phyloP scores from a whole-genome alignment of 2,797 vertebrate species.

The Peromyscus eremicus region DNA sequence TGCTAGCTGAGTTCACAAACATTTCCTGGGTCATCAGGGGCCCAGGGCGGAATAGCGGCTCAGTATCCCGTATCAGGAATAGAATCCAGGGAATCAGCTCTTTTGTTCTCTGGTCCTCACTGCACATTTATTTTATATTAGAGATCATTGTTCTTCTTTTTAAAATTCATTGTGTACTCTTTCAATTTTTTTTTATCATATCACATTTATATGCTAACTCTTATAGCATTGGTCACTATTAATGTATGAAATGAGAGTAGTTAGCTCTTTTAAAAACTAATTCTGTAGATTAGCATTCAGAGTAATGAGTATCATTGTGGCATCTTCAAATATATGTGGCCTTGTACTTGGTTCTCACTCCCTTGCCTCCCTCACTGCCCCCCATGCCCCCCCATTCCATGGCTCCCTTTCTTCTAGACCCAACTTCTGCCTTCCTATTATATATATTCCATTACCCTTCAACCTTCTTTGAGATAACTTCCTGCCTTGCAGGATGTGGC shows the following conservation, averaged over 20 bases:
- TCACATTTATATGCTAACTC: background rate
- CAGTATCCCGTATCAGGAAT: background rate
- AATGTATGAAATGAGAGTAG: background rate
- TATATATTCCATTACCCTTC: too few species aligned
- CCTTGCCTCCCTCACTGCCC: background rate
- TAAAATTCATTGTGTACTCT: background rate
- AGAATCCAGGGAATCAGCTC: background rate
- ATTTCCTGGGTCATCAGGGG: background rate
- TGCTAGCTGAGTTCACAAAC: background rate
- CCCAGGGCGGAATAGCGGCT: background rate
- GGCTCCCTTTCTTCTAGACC: background rate
- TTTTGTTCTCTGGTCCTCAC: background rate
- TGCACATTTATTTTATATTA: slow-evolving; percentile 8
- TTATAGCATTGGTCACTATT: background rate
- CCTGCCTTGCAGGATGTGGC: too few species aligned
- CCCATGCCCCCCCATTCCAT: background rate
- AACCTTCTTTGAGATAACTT: background rate
- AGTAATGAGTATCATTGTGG: background rate
- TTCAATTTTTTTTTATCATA: background rate
- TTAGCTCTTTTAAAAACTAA: background rate
- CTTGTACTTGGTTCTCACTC: background rate
- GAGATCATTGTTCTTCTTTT: slow-evolving; percentile 1
- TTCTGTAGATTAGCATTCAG: background rate
- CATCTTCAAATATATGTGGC: background rate
- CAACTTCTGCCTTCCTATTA: background rate